These are phyloP conservation scores for Eretmochelys imbricata DNA, from an alignment of 2,113 vertebrate species.

Conservation along the genomic window DNA sequence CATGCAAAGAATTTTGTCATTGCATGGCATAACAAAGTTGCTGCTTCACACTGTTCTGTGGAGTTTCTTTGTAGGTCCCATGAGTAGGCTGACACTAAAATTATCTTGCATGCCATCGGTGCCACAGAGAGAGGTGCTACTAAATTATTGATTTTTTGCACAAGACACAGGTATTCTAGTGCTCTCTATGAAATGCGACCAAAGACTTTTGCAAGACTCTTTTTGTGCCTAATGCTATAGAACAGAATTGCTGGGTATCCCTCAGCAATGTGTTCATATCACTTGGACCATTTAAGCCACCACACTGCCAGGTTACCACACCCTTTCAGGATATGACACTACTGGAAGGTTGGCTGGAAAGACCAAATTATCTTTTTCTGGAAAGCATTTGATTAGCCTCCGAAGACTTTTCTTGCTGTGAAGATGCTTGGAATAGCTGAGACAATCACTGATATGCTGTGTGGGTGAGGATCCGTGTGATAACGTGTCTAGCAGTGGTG, in stretches of 20 bases:
- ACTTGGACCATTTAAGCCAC: no score
- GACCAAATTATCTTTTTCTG: background rate
- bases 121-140: background rate
- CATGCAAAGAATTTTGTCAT: no score
- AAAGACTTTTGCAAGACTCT: background rate
- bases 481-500: background rate
- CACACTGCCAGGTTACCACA: background rate
- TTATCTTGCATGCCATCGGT: background rate
- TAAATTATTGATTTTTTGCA: background rate
- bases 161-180: background rate
- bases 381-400: background rate
- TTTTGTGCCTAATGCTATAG: background rate
- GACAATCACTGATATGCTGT: background rate
- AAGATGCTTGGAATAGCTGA: background rate
- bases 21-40: no score
- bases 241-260: background rate
- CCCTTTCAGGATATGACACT: background rate
- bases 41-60: background rate
- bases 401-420: background rate
- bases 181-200: background rate
- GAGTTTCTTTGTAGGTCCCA: background rate
- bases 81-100: background rate
- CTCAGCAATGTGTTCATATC: background rate
- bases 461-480: background rate
- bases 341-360: background rate